Conservation (phyloP, 2,888 invertebrate genomes). For the Bimastos eiseni region DNA sequence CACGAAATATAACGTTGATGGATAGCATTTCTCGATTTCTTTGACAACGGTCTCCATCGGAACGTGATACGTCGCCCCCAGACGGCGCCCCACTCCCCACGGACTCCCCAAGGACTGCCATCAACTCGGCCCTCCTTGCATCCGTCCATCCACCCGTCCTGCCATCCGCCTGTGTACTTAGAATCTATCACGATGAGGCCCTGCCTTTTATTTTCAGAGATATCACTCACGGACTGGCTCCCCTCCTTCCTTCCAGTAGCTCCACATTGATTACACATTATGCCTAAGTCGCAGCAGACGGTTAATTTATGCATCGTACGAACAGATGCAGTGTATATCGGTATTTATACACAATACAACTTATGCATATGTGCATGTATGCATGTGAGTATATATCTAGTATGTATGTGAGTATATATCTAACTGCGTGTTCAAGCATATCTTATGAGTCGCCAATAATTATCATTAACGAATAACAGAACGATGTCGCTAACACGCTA, state of each 20-base stretch:
- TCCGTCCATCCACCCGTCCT: not conserved
- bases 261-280: not conserved
- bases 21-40: slow-evolving; percentile 13
- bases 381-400: too few species aligned
- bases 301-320: not conserved
- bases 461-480: too few species aligned
- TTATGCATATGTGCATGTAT: too few species aligned
- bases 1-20: not conserved
- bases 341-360: too few species aligned
- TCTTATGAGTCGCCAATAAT: too few species aligned
- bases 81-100: not conserved
- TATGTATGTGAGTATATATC: too few species aligned
- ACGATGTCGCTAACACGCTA: too few species aligned
- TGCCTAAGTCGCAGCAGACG: not conserved
- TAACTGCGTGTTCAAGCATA: too few species aligned
- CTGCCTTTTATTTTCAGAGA: not conserved
- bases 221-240: not conserved
- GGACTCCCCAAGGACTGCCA: not conserved
- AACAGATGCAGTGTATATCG: not conserved
- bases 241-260: not conserved
- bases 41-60: not conserved
- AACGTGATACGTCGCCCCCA: not conserved
- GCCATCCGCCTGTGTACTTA: not conserved
- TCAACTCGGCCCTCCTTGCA: not conserved
- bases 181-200: not conserved